phyloP scores from a whole-genome alignment of 1,140 invertebrate genomes.

The Chrysoperla carnea region DNA sequence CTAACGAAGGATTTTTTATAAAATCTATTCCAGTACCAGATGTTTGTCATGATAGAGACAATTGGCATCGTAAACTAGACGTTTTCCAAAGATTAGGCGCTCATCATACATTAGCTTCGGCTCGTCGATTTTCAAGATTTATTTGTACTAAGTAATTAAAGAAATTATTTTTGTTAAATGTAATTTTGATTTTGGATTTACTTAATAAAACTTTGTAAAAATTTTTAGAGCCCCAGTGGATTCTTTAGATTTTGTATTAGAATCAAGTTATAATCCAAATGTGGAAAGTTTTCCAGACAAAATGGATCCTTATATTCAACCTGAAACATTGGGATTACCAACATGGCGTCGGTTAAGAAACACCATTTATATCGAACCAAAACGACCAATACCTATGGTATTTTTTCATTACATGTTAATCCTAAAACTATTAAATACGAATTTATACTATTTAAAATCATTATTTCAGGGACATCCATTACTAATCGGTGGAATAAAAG shows the following conservation, averaged over 20 bases:
- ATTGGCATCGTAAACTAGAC: constrained; percentile 20
- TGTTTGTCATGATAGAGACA: constrained; percentile 17
- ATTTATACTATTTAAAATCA: not conserved
- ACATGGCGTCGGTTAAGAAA: constrained; percentile 38
- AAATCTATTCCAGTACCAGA: constrained; percentile 26
- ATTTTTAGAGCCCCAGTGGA: constrained; percentile 27
- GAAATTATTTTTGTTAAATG: constrained; percentile 3
- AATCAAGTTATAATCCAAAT: constrained; percentile 37
- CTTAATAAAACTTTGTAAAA: not conserved
- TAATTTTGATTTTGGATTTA: too few relatives aligned
- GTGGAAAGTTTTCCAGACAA: constrained; percentile 36
- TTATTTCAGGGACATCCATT: constrained; percentile 29
- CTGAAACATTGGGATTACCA: constrained; percentile 29
- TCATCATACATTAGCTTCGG: constrained; percentile 39
- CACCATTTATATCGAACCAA: constrained; percentile 26
- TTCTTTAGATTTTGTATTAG: constrained; percentile 36
- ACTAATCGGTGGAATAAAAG: constrained; percentile 32
- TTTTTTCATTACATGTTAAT: constrained; percentile 14
- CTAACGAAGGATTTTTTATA: constrained; percentile 30
- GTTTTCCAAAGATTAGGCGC: constrained; percentile 33
- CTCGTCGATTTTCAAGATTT: constrained; percentile 20
- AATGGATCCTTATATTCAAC: constrained; percentile 34
- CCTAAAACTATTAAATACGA: constrained; percentile 16
- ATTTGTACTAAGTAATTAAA: not conserved
- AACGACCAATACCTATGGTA: constrained; percentile 19